Percentiles rank a stretch among this genome's conserved stretches.
Conservation (phyloP, 2,888 invertebrate species). For the Caenorhabditis macrosperma region DNA sequence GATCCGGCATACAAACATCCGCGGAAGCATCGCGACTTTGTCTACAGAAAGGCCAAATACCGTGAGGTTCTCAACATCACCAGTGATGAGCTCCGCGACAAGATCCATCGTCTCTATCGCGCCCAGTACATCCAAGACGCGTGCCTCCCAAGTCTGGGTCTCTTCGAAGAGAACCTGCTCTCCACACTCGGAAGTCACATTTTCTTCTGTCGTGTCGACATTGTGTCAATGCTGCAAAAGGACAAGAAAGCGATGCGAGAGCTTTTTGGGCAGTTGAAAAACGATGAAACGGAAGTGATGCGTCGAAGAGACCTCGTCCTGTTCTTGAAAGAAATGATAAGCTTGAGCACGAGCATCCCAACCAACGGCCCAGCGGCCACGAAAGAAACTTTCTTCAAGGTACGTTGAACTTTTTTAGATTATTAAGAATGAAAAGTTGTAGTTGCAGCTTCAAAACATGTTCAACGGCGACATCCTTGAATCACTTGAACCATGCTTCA, state of each 20-base stretch:
- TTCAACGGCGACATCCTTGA: slow-evolving; percentile 75
- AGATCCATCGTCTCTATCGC: slow-evolving; percentile 99
- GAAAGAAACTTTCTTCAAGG: slow-evolving; percentile 96
- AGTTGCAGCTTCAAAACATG: slow-evolving; percentile 70
- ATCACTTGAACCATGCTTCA: slow-evolving; percentile 77
- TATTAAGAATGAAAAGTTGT: background rate
- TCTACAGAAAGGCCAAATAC: slow-evolving; percentile 89
- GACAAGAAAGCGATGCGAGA: slow-evolving; percentile 97
- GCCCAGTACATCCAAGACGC: slow-evolving; percentile 98
- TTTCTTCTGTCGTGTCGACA: slow-evolving; percentile 99
- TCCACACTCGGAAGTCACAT: slow-evolving; percentile 98
- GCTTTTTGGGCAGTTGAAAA: slow-evolving; percentile 93
- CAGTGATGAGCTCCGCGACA: slow-evolving; percentile 92
- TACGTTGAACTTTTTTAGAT: slow-evolving; percentile 60
- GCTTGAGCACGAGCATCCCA: slow-evolving; percentile 98
- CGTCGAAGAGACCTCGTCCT: slow-evolving; percentile 94
- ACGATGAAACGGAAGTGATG: slow-evolving; percentile 89
- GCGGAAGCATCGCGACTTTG: slow-evolving; percentile 92
- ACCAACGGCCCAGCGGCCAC: slow-evolving; percentile 93
- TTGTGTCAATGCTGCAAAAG: slow-evolving; percentile 94
- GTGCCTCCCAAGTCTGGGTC: slow-evolving; percentile 97
- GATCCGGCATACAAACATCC: slow-evolving; percentile 86
- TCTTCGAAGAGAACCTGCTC: slow-evolving; percentile 98
- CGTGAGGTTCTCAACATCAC: slow-evolving; percentile 90
- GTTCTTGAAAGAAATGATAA: slow-evolving; percentile 99